Percentiles rank a stretch among this genome's conserved stretches.
These are phyloP conservation scores for Halcyon chelicuti DNA, from an alignment of 2,797 vertebrate genomes.

Conservation along the genomic window DNA sequence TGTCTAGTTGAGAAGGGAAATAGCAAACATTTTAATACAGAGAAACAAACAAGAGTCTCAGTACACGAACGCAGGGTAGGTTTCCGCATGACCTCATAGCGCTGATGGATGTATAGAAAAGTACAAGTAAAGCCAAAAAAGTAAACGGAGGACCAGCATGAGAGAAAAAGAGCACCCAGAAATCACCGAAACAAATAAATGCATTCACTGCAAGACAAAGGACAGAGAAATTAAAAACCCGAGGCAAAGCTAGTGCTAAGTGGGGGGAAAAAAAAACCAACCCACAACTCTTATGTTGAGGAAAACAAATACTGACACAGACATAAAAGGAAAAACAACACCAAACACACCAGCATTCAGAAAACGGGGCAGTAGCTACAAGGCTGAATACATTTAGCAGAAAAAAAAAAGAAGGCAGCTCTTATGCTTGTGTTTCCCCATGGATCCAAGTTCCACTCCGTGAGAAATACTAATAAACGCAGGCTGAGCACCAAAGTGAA, in stretches of 20 bases:
- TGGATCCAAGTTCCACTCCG: neutral
- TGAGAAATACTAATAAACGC: neutral
- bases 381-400: neutral
- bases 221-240: neutral
- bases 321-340: neutral
- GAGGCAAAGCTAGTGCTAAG: neutral
- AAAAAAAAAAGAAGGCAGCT: neutral
- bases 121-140: neutral
- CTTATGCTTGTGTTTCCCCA: neutral
- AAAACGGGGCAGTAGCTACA: neutral
- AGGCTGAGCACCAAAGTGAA: neutral
- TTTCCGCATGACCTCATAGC: fast-evolving
- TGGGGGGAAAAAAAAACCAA: neutral
- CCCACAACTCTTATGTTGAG: neutral
- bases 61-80: neutral
- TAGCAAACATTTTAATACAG: neutral
- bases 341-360: neutral
- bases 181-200: neutral
- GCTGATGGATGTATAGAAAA: neutral
- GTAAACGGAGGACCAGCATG: neutral
- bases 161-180: neutral
- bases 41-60: neutral
- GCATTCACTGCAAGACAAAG: neutral
- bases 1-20: neutral
- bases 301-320: neutral